Conservation (phyloP, 2,888 invertebrate genomes). For the Tinea trinotella region DNA sequence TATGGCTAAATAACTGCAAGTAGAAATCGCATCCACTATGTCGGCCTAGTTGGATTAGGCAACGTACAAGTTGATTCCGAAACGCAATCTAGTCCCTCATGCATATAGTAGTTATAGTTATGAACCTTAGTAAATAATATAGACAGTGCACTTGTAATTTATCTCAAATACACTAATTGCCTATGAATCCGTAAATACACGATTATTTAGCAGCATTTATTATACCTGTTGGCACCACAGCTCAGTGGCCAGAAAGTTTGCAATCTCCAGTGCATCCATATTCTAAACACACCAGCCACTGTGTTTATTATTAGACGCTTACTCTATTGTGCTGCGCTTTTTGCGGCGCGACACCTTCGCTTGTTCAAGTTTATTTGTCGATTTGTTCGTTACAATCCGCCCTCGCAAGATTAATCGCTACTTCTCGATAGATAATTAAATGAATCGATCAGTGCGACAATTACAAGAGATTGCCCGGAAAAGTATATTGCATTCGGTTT, state of each 20-base stretch:
- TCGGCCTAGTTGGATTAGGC: too few species aligned
- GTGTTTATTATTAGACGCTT: constrained; percentile 70
- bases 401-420: constrained; percentile 41
- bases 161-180: too few species aligned
- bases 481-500: constrained; percentile 23
- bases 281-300: constrained; percentile 54
- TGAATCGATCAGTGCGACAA: not conserved
- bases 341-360: constrained; percentile 70
- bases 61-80: too few species aligned
- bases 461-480: not conserved
- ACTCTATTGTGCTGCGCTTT: constrained; percentile 71
- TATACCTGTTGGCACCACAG: constrained; percentile 86
- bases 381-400: constrained; percentile 69
- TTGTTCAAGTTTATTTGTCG: constrained; percentile 69
- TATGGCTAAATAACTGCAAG: too few species aligned
- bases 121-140: too few species aligned
- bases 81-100: too few species aligned
- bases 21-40: too few species aligned
- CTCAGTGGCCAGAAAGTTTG: constrained; percentile 87
- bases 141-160: too few species aligned
- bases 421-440: constrained; percentile 32
- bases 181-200: too few species aligned
- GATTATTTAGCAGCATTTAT: too few species aligned
- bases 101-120: too few species aligned
- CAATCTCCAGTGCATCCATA: constrained; percentile 88